These are phyloP conservation scores for Meteorus sp. DNA, from an alignment of 1,140 invertebrate genomes.

Conservation along the genomic window DNA sequence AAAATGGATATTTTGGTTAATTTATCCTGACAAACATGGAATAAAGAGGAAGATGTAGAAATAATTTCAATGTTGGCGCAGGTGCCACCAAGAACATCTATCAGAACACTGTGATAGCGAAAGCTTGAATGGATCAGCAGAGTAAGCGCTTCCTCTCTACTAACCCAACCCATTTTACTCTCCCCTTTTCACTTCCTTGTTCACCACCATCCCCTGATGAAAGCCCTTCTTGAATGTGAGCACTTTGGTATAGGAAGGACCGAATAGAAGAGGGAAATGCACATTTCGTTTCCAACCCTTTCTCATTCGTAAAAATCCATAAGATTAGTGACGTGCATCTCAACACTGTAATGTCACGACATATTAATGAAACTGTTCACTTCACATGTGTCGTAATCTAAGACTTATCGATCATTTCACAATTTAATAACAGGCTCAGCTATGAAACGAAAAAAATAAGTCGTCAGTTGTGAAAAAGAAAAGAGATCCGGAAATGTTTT, in stretches of 20 bases:
- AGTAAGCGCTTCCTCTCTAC: slow-evolving; percentile 17
- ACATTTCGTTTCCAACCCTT: slow-evolving; percentile 10
- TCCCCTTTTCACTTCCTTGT: no score
- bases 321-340: slow-evolving; percentile 16
- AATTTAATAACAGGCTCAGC: no score
- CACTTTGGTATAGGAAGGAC: not conserved
- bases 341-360: not conserved
- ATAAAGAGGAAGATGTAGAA: slow-evolving; percentile 28
- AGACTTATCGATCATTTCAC: no score
- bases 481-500: no score
- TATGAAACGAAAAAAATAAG: no score
- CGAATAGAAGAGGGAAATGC: not conserved
- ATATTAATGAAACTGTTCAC: not conserved
- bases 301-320: slow-evolving; percentile 5
- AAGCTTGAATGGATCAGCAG: slow-evolving; percentile 35
- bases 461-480: no score
- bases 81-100: slow-evolving; percentile 54
- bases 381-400: no score
- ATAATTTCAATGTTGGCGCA: slow-evolving; percentile 52
- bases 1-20: slow-evolving; percentile 35
- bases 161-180: not conserved
- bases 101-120: slow-evolving; percentile 48
- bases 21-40: slow-evolving; percentile 41
- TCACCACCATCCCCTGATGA: not conserved
- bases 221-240: slow-evolving; percentile 12